Percentiles rank a stretch among this genome's conserved stretches.
Conservation (phyloP, 1,140 invertebrate species). For the Caenorhabditis briggsae region DNA sequence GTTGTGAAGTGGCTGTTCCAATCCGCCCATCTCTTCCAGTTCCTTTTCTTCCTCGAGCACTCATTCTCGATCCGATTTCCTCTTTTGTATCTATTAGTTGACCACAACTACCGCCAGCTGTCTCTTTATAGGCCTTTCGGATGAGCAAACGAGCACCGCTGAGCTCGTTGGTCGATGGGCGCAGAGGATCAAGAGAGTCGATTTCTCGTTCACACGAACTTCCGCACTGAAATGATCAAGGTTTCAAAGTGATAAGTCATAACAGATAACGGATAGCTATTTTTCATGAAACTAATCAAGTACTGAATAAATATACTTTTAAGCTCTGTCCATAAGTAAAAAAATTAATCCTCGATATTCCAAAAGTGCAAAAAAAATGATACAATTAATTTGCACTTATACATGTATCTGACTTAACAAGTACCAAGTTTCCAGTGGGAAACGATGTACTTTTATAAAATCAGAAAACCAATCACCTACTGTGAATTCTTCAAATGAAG, state of each 20-base stretch:
- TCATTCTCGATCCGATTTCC: neutral
- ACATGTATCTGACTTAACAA: no score
- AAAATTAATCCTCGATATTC: no score
- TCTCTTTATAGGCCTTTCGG: slow-evolving; percentile 40
- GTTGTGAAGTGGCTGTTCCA: slow-evolving; percentile 50
- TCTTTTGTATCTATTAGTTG: slow-evolving; percentile 21
- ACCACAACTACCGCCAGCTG: neutral
- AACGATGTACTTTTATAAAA: no score
- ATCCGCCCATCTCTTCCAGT: slow-evolving; percentile 32
- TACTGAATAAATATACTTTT: no score
- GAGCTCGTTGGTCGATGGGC: slow-evolving; percentile 46
- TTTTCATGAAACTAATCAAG: no score
- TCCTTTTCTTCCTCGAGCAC: slow-evolving; percentile 19
- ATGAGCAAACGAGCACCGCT: slow-evolving; percentile 57
- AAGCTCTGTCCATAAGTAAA: no score
- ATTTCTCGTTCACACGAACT: slow-evolving; percentile 56
- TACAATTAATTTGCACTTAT: no score
- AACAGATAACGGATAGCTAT: no score
- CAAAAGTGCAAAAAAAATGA: no score
- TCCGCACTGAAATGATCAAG: slow-evolving; percentile 11
- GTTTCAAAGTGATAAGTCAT: neutral
- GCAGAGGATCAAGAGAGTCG: slow-evolving; percentile 47
- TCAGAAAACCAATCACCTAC: no score
- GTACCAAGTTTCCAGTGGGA: no score
- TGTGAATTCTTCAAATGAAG: no score